Evolutionary conservation across 2,888 invertebrate species (phyloP).

Genomic region (Hypena proboscidalis): DNA sequence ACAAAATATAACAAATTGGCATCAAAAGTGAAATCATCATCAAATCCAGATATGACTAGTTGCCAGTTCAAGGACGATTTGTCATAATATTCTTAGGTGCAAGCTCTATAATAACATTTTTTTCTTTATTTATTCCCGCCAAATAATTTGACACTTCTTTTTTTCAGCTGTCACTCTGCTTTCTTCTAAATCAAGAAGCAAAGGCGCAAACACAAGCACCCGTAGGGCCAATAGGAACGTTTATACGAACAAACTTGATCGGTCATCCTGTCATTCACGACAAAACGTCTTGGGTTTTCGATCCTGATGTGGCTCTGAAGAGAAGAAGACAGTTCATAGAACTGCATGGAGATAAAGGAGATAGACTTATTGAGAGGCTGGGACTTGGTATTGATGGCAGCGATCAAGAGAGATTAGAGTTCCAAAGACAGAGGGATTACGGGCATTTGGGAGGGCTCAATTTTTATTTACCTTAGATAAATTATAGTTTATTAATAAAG

Average conservation of each 20-base stretch:
- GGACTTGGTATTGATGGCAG: conserved; percentile 88
- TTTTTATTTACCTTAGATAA: conserved; percentile 55
- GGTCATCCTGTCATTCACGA: conserved; percentile 87
- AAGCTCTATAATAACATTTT: too few relatives aligned
- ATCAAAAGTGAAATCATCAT: too few relatives aligned
- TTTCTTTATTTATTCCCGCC: too few relatives aligned
- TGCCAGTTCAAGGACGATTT: too few relatives aligned
- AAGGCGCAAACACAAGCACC: conserved; percentile 44
- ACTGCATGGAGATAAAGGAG: conserved; percentile 87
- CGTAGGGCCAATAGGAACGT: conserved; percentile 60
- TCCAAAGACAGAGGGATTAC: conserved; percentile 83
- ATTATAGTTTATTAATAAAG: neutral
- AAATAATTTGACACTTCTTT: conserved; percentile 30
- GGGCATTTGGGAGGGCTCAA: conserved; percentile 85
- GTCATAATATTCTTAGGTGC: too few relatives aligned
- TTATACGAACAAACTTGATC: conserved; percentile 82
- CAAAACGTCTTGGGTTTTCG: conserved; percentile 85
- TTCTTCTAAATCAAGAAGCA: conserved; percentile 54
- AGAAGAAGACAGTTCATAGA: conserved; percentile 86
- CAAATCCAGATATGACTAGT: too few relatives aligned
- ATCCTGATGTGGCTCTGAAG: conserved; percentile 87
- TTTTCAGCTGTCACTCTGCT: conserved; percentile 62
- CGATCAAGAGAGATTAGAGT: conserved; percentile 79
- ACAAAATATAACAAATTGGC: too few relatives aligned
- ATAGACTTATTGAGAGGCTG: conserved; percentile 87